A percentile compares a stretch with the other conserved stretches of the same genome.
Conservation (phyloP, 2,797 vertebrate genomes). For the Atherinosoma microstoma region DNA sequence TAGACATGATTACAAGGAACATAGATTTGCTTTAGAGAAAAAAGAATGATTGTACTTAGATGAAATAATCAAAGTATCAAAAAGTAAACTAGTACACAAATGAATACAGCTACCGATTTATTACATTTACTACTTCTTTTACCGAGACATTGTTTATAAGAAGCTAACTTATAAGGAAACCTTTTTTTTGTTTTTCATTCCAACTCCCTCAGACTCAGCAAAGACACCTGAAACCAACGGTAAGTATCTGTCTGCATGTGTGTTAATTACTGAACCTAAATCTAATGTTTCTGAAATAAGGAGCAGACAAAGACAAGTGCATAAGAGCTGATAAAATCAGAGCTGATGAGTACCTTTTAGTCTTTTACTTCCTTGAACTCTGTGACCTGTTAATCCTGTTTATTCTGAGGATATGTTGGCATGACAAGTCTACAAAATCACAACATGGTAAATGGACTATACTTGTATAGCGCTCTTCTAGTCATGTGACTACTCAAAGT, state of each 20-base stretch:
- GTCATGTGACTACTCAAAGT: too few species aligned
- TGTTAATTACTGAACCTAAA: not conserved
- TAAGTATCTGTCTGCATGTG: not conserved
- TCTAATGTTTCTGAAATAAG: not conserved
- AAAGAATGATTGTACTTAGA: not conserved
- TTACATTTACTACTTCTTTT: not conserved
- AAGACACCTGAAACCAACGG: not conserved
- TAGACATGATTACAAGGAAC: not conserved
- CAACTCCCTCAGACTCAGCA: not conserved
- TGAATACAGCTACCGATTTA: not conserved
- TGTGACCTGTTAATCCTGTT: not conserved
- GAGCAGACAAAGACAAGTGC: not conserved
- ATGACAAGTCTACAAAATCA: not conserved
- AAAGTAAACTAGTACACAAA: not conserved
- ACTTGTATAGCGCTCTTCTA: too few species aligned
- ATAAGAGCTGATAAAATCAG: not conserved
- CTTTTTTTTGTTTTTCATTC: not conserved
- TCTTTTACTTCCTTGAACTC: not conserved
- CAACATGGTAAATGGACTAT: too few species aligned
- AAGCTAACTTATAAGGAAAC: not conserved
- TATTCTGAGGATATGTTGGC: not conserved
- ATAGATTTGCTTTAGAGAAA: not conserved
- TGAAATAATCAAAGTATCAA: not conserved
- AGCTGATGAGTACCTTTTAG: not conserved
- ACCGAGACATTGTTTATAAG: not conserved